Percentiles rank a stretch among this genome's conserved stretches.
These are phyloP conservation scores for Nomada goodeniana DNA, from an alignment of 2,888 invertebrate species.

Conservation along the genomic window DNA sequence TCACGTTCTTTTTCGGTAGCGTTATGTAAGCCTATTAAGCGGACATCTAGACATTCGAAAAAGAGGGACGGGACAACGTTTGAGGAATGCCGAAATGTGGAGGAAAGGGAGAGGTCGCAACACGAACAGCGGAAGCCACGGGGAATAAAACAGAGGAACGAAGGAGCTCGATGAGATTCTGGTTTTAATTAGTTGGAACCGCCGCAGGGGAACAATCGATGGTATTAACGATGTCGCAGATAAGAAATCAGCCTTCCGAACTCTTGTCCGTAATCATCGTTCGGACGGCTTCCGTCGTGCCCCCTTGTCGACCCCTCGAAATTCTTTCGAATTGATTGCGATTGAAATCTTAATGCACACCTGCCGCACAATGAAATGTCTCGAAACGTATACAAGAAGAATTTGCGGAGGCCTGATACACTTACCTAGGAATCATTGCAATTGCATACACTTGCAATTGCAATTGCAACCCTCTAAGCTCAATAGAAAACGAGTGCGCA, in stretches of 20 bases:
- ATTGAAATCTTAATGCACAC: constrained; percentile 52
- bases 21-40: constrained; percentile 76
- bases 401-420: not conserved
- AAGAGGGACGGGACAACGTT: constrained; percentile 72
- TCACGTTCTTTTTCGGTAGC: constrained; percentile 37
- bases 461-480: no score
- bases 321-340: constrained; percentile 41
- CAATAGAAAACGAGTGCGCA: no score
- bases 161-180: constrained; percentile 70
- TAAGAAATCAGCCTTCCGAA: constrained; percentile 74
- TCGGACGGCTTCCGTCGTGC: constrained; percentile 43
- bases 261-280: constrained; percentile 68
- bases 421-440: no score
- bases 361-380: constrained; percentile 2
- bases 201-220: constrained; percentile 81
- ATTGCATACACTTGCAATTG: no score
- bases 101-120: constrained; percentile 57
- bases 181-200: constrained; percentile 83
- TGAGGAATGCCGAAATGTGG: constrained; percentile 72
- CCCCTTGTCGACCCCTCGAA: constrained; percentile 13
- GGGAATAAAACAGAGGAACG: constrained; percentile 50
- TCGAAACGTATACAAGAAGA: not conserved
- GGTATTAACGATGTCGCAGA: constrained; percentile 83
- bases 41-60: constrained; percentile 67
- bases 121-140: constrained; percentile 47